Conservation (phyloP, 2,113 vertebrate genomes). For the Eleginops maclovinus region DNA sequence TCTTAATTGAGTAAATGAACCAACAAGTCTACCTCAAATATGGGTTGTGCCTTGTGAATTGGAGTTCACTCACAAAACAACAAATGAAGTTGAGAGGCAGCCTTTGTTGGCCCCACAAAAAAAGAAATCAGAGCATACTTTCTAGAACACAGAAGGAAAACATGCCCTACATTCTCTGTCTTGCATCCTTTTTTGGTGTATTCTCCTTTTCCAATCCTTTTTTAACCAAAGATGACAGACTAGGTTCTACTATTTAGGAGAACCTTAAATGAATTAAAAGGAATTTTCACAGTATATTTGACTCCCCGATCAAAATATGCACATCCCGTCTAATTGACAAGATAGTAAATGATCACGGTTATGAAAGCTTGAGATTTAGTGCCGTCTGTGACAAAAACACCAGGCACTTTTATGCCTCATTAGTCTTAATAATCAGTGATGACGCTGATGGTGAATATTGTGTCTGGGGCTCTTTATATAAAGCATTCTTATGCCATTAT, state of each 20-base stretch:
- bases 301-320: background rate
- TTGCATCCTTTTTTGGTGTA: constrained; percentile 2
- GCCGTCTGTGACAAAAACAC: background rate
- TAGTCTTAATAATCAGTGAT: constrained; percentile 1
- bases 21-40: constrained; percentile 1
- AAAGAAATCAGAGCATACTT: constrained; percentile 54
- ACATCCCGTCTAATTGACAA: background rate
- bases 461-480: constrained; percentile 3
- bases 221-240: background rate
- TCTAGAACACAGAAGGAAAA: constrained; percentile 46
- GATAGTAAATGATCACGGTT: background rate
- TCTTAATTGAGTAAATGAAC: constrained; percentile 14
- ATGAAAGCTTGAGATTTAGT: background rate
- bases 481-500: background rate
- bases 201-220: constrained; percentile 23
- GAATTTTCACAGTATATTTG: background rate
- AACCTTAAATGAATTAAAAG: constrained; percentile 1
- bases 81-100: constrained; percentile 50
- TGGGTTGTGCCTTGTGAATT: constrained; percentile 15
- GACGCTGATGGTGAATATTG: constrained; percentile 5
- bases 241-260: constrained; percentile 1
- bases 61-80: constrained; percentile 58
- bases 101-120: constrained; percentile 44
- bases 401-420: constrained; percentile 11
- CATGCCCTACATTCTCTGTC: constrained; percentile 53